Conservation (phyloP, 2,797 vertebrate species). For the Lithobates sylvaticus region DNA sequence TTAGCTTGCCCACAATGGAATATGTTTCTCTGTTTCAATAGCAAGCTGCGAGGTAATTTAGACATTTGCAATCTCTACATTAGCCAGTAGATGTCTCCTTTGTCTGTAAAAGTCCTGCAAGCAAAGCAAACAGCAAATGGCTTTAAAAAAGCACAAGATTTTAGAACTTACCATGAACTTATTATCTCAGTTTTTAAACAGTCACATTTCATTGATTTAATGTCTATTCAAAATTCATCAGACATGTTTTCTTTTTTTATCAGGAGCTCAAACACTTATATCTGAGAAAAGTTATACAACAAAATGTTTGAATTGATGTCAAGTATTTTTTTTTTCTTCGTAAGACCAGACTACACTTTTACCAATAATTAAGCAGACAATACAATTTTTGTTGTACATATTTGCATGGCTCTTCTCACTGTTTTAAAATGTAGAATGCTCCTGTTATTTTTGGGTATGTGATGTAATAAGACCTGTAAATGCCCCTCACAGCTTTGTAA, state of each 20-base stretch:
- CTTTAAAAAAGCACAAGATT: conserved; percentile 34
- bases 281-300: conserved; percentile 38
- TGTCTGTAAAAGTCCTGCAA: conserved; percentile 20
- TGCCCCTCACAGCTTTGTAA: too few relatives aligned
- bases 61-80: conserved; percentile 27
- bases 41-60: not conserved
- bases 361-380: too few relatives aligned
- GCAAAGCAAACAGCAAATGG: conserved; percentile 27
- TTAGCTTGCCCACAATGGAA: not conserved
- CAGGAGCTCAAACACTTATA: conserved; percentile 32
- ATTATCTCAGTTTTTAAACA: conserved; percentile 38
- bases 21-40: not conserved
- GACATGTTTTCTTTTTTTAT: not conserved
- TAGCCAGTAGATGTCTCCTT: conserved; percentile 53
- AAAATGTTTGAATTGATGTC: conserved; percentile 28
- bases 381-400: too few relatives aligned
- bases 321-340: not conserved
- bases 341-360: not conserved
- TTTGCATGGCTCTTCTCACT: too few relatives aligned
- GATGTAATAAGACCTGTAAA: too few relatives aligned
- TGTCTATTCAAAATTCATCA: conserved; percentile 23
- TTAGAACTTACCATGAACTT: conserved; percentile 9
- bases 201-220: conserved; percentile 41
- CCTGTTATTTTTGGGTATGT: too few relatives aligned
- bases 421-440: too few relatives aligned